A percentile compares a stretch with the other conserved stretches of the same genome.
Conservation (phyloP, 1,140 invertebrate species). For the Trissolcus basalis region DNA sequence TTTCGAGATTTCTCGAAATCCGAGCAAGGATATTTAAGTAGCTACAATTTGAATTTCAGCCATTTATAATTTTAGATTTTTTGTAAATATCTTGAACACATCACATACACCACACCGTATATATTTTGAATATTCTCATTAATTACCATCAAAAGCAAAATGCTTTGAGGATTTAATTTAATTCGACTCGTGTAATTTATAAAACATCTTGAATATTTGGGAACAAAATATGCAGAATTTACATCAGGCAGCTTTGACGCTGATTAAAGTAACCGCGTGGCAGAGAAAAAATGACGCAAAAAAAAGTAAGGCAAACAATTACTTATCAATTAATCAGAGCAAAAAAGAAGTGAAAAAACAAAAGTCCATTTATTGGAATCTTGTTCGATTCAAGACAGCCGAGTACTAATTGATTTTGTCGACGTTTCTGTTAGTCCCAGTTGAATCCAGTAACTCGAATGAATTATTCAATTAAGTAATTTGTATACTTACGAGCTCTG, state of each 20-base stretch:
- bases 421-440: not conserved
- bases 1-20: no score
- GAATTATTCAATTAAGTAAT: constrained; percentile 17
- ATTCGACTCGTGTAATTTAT: not conserved
- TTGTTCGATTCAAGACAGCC: constrained; percentile 2
- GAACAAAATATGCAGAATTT: not conserved
- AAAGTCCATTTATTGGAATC: not conserved
- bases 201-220: not conserved
- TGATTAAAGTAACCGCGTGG: constrained; percentile 7
- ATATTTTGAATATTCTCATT: no score
- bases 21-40: no score
- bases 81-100: no score
- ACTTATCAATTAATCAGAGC: no score
- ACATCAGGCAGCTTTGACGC: constrained; percentile 1
- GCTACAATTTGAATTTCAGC: no score
- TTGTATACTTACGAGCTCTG: constrained; percentile 66
- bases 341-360: not conserved
- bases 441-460: constrained; percentile 12
- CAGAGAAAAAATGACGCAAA: not conserved
- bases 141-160: no score
- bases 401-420: constrained; percentile 10
- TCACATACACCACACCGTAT: no score
- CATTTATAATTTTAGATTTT: no score
- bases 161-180: not conserved
- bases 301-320: no score